Conservation (phyloP, 2,113 vertebrate species). For the Morone saxatilis region DNA sequence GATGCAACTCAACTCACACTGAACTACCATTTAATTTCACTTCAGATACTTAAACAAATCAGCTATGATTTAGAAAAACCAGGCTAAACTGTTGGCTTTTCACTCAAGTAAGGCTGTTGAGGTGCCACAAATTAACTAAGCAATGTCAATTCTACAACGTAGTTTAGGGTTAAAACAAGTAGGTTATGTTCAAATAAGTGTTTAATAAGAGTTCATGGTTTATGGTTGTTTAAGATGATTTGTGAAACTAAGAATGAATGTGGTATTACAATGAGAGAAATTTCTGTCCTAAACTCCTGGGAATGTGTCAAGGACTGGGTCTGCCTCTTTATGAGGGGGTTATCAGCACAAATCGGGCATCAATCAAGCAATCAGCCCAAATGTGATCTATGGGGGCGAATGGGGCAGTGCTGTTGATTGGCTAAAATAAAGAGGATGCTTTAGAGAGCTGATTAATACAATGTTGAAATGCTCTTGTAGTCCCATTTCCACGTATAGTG, state of each 20-base stretch:
- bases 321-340: slow-evolving; percentile 7
- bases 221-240: too few relatives aligned
- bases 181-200: not conserved
- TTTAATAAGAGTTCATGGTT: not conserved
- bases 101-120: not conserved
- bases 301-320: slow-evolving; percentile 25
- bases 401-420: slow-evolving; percentile 52
- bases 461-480: not conserved
- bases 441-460: slow-evolving; percentile 36
- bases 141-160: not conserved
- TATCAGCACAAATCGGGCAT: slow-evolving; percentile 51
- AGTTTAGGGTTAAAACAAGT: not conserved
- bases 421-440: slow-evolving; percentile 29
- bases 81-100: not conserved
- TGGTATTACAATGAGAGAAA: not conserved
- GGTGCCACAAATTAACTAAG: not conserved
- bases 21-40: not conserved
- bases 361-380: slow-evolving; percentile 56
- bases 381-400: slow-evolving; percentile 37
- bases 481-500: slow-evolving; percentile 14
- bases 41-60: not conserved
- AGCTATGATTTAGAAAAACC: not conserved
- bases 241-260: not conserved
- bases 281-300: slow-evolving; percentile 14
- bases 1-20: not conserved